phyloP scores from a whole-genome alignment of 2,888 invertebrate species.

The Piscicola geometra region DNA sequence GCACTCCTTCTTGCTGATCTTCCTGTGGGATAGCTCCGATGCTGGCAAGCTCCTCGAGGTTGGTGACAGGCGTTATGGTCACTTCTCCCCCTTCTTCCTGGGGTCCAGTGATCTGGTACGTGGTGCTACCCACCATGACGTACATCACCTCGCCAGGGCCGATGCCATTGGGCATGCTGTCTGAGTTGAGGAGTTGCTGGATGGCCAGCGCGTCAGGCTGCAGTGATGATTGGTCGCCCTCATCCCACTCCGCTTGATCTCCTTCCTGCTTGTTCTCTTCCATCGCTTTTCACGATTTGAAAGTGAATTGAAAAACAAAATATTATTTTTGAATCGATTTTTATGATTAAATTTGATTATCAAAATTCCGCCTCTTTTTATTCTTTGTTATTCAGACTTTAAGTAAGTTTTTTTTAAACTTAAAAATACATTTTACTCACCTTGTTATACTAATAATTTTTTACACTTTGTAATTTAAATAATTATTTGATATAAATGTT shows the following conservation, averaged over 20 bases:
- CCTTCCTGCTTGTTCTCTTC: background rate
- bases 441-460: no score
- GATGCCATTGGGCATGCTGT: conserved; percentile 23
- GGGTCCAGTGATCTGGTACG: conserved; percentile 36
- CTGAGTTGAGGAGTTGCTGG: conserved; percentile 26
- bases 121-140: conserved; percentile 30
- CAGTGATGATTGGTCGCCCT: background rate
- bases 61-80: conserved; percentile 25
- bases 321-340: background rate
- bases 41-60: conserved; percentile 35
- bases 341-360: conserved; percentile 1
- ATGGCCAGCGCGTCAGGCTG: conserved; percentile 26
- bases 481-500: no score
- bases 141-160: conserved; percentile 36
- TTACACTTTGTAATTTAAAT: no score
- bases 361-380: background rate
- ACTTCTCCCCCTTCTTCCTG: conserved; percentile 29
- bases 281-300: background rate
- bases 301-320: background rate
- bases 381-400: background rate
- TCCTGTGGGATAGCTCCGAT: conserved; percentile 35
- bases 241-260: conserved; percentile 1
- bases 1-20: conserved; percentile 4
- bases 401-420: no score
- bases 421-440: no score